phyloP scores from a whole-genome alignment of 1,140 invertebrate genomes.

The Polypedilum vanderplanki region DNA sequence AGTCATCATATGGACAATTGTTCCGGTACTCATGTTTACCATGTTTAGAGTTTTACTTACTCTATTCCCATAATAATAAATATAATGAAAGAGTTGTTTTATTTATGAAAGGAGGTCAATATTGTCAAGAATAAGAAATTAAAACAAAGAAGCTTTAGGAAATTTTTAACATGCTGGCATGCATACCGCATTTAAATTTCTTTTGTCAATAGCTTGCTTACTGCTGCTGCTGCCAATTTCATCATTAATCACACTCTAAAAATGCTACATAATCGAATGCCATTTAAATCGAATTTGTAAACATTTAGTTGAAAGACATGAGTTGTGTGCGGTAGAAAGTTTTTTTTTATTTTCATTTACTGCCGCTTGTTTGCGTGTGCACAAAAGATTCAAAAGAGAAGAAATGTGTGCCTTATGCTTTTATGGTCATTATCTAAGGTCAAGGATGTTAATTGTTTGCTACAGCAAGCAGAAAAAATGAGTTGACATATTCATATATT shows the following conservation, averaged over 20 bases:
- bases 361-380: not conserved
- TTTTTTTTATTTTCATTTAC: not conserved
- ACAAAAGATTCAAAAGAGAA: not conserved
- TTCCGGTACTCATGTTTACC: not conserved
- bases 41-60: not conserved
- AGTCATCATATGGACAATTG: conserved; percentile 17
- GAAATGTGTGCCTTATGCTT: too few relatives aligned
- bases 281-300: conserved; percentile 19
- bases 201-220: too few relatives aligned
- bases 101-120: not conserved
- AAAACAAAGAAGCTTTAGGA: not conserved
- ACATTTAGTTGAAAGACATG: not conserved
- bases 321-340: conserved; percentile 8
- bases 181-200: not conserved
- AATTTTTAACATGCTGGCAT: not conserved
- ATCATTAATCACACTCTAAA: not conserved
- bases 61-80: not conserved
- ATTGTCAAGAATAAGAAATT: not conserved
- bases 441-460: conserved; percentile 13
- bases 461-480: not conserved
- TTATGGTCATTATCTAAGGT: not conserved
- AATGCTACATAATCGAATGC: not conserved
- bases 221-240: too few relatives aligned
- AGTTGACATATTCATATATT: too few relatives aligned
- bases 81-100: not conserved